Evolutionary conservation across 2,888 invertebrate genomes (phyloP), one percentile per base, ranked within the genome.

Genomic region (Periphyllus acericola): DNA sequence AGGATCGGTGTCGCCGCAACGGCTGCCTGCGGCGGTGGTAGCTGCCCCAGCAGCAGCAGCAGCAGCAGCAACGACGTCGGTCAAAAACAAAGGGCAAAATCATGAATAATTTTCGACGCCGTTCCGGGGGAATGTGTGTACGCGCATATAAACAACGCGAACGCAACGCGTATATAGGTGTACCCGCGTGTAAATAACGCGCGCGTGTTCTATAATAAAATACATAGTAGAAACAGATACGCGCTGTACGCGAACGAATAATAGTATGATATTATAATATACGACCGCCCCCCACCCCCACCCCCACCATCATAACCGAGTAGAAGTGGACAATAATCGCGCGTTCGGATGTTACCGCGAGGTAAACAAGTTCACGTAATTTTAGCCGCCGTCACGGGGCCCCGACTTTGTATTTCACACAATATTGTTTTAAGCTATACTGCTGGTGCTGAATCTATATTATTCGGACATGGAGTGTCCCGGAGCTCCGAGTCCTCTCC

Each of bases 51-150:
- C 71, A 29, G 36, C 14, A 34, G 60, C n/a, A 19, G 36, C 74
- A 34, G 29, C 71, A 29, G 36, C 14, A 34, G 60, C n/a, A 19
- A 46, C 36, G 52, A 34, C 40, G 68, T 68, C 29, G 68, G n/a
- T 25, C 25, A 76, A n/a, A 76, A 76, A 76, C 84, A 84, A 84
- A 84, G 66, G 66, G 84, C 76, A 46, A 29, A 84, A 25, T 76
- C 75, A 76, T 84, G 84, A 84, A 84, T 84, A 84, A 84, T 84
- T 84, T 76, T 32, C 76, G 46, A 76, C 46, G 76, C 83, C 9
- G 76, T 76, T 46, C 68, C 76, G 46, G 17, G 36, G 74, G 83
- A 60, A 75, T 40, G n/a, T n/a, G n/a, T n/a, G 36, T 60, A 55
- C 25, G 32, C 9, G 19, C 29, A 6, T 14, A 80, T 36, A n/a